phyloP scores from a whole-genome alignment of 2,113 vertebrate species.

The Todiramphus chloris region DNA sequence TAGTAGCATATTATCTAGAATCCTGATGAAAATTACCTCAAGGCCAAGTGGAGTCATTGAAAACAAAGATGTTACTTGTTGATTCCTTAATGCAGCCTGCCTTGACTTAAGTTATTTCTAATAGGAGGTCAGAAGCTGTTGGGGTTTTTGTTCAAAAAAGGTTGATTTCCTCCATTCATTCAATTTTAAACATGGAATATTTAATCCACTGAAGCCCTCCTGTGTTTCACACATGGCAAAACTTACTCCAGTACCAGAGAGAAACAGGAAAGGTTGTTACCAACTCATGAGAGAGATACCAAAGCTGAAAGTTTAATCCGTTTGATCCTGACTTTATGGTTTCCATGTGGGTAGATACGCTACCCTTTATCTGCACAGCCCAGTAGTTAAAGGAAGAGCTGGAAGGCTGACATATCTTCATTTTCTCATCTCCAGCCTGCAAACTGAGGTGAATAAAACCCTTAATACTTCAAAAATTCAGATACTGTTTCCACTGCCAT shows the following conservation, averaged over 20 bases:
- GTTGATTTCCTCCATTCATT: not conserved
- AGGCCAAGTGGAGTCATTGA: constrained; percentile 22
- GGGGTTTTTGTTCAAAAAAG: not conserved
- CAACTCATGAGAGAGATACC: not conserved
- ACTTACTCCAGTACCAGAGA: not conserved
- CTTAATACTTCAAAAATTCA: too few species aligned
- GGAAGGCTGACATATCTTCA: not conserved
- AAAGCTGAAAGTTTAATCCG: not conserved
- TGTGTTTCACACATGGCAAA: not conserved
- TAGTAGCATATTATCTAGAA: constrained; percentile 56
- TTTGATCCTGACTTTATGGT: not conserved
- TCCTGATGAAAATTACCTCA: constrained; percentile 46
- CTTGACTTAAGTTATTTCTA: not conserved
- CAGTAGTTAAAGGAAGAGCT: not conserved
- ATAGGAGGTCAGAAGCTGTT: not conserved
- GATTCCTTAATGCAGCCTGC: constrained; percentile 15
- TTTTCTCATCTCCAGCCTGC: not conserved
- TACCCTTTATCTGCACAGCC: not conserved
- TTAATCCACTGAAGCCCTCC: not conserved
- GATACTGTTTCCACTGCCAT: not conserved
- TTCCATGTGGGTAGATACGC: not conserved
- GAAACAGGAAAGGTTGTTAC: not conserved
- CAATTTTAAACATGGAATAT: not conserved
- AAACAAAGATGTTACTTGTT: constrained; percentile 30
- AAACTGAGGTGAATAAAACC: not conserved